A percentile compares a stretch with the other conserved stretches of the same genome.
Evolutionary conservation across 2,797 vertebrate species (phyloP).

Genomic region (Coregonus sp.): DNA sequence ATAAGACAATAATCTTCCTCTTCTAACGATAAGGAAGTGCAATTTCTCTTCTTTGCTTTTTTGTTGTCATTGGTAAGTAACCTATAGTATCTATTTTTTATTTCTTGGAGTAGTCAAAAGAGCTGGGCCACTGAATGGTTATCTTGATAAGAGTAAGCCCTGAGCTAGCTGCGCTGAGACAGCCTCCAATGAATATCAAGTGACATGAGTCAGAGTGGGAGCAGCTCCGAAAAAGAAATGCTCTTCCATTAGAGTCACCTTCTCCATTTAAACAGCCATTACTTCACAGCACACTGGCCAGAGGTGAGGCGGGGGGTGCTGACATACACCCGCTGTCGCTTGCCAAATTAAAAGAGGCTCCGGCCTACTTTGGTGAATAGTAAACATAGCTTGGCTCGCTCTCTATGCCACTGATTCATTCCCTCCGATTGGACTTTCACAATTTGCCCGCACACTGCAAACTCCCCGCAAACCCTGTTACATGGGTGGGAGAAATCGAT

Average conservation of each 20-base stretch:
- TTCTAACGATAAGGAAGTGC: conserved; percentile 21
- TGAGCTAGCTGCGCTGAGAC: conserved; percentile 42
- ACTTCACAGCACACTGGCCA: conserved; percentile 28
- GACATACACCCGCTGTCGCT: conserved; percentile 28
- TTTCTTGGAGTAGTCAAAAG: conserved; percentile 27
- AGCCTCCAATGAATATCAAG: conserved; percentile 61
- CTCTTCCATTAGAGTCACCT: conserved; percentile 44
- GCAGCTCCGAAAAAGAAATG: conserved; percentile 16
- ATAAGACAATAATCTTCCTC: conserved; percentile 17
- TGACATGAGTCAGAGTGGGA: conserved; percentile 47
- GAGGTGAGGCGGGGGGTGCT: conserved; percentile 36
- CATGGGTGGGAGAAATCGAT: conserved; percentile 24
- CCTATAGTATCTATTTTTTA: conserved; percentile 24
- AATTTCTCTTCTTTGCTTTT: conserved; percentile 31
- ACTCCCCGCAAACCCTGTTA: background rate
- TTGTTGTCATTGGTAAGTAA: conserved; percentile 36
- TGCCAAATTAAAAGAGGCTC: conserved; percentile 36
- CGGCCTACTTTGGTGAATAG: conserved; percentile 27
- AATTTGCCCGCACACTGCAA: background rate
- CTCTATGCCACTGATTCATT: conserved; percentile 16
- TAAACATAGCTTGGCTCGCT: conserved; percentile 24
- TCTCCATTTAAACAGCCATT: conserved; percentile 46
- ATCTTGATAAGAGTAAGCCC: conserved; percentile 55
- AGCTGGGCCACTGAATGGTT: conserved; percentile 32
- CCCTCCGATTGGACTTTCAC: conserved; percentile 7